phyloP scores from a whole-genome alignment of 2,113 vertebrate genomes.

The Pipa parva region DNA sequence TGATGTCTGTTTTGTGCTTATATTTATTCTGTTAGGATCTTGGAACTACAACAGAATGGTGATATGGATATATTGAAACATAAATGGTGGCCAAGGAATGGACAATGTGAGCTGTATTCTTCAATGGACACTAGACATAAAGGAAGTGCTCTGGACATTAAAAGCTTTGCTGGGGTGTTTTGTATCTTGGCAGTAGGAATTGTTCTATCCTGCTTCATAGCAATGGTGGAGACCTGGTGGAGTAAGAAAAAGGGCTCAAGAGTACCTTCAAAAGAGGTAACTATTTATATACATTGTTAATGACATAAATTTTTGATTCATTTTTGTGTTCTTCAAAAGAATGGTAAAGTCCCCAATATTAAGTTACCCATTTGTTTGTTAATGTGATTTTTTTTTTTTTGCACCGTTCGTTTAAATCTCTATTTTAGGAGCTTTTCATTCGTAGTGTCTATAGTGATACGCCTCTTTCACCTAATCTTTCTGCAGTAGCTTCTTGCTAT shows the following conservation, averaged over 20 bases:
- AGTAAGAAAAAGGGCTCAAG: conserved; percentile 91
- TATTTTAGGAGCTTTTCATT: no score
- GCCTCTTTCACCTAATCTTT: no score
- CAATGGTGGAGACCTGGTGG: conserved; percentile 98
- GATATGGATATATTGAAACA: conserved; percentile 95
- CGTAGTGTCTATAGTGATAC: no score
- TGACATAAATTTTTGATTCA: no score
- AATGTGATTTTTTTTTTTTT: no score
- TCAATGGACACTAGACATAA: conserved; percentile 82
- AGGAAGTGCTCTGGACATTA: conserved; percentile 90
- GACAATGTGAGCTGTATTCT: conserved; percentile 90
- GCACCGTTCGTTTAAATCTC: no score
- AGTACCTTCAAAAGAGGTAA: conserved; percentile 98
- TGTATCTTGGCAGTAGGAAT: conserved; percentile 93
- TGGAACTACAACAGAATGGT: conserved; percentile 96
- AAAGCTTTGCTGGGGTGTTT: conserved; percentile 96
- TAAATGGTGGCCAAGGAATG: conserved; percentile 96
- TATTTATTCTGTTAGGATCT: conserved; percentile 69
- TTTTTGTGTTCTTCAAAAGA: no score
- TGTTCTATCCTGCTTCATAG: conserved; percentile 96
- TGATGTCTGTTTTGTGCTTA: accelerated
- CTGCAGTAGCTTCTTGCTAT: no score
- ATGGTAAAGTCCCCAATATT: no score
- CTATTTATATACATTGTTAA: conserved; percentile 41
- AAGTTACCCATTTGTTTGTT: no score